phyloP scores from a whole-genome alignment of 2,113 vertebrate genomes.

The Tenebrosternarchus preto region DNA sequence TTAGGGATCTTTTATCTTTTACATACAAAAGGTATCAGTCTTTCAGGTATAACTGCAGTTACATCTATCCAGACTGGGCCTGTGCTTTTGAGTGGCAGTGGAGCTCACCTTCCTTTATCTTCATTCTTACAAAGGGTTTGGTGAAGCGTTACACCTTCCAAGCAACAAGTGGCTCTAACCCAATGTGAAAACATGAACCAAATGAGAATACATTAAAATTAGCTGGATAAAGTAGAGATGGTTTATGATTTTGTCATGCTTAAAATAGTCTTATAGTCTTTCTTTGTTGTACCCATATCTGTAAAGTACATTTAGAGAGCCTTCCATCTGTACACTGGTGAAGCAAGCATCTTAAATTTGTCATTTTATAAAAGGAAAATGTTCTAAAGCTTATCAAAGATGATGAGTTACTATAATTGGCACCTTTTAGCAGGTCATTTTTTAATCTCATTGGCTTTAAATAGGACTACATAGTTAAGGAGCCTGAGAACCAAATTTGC shows the following conservation, averaged over 20 bases:
- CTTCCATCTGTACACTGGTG: background rate
- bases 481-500: slow-evolving; percentile 41
- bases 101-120: slow-evolving; percentile 50
- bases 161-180: background rate
- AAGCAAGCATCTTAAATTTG: background rate
- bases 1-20: slow-evolving; percentile 55
- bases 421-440: slow-evolving; percentile 27
- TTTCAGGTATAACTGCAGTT: slow-evolving; percentile 46
- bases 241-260: background rate
- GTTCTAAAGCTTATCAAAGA: slow-evolving; percentile 31
- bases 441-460: slow-evolving; percentile 36
- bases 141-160: slow-evolving; percentile 39
- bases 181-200: background rate
- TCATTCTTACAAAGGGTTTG: slow-evolving; percentile 50
- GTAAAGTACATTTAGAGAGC: background rate
- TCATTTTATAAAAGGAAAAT: slow-evolving; percentile 18
- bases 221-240: background rate
- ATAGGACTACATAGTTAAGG: slow-evolving; percentile 44
- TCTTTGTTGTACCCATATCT: background rate
- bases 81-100: slow-evolving; percentile 57
- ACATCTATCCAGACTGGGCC: slow-evolving; percentile 60
- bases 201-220: background rate
- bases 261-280: background rate
- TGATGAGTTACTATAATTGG: slow-evolving; percentile 28
- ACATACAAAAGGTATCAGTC: slow-evolving; percentile 51